Base-by-base conservation (phyloP, 2,113 vertebrate species). In the Alexandromys fortis region DNA sequence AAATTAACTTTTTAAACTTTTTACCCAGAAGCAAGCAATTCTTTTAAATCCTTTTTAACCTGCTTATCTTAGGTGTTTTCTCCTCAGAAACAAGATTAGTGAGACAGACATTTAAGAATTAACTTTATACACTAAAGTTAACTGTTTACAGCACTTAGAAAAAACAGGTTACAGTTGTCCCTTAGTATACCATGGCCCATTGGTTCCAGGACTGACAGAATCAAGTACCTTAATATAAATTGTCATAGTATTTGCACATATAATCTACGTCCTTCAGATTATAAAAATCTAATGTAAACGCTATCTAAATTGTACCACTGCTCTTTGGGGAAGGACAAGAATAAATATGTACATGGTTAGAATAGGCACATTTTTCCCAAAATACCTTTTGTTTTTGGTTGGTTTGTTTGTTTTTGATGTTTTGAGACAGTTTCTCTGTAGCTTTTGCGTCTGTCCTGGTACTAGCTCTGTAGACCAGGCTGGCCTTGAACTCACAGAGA, bases 1-100 rank as follows among this genome's bases (percentile, higher is more conserved):
- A 98, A 76, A 67, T n/a, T 79, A 65, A 68, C 77, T 93, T 96
- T 92, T 52, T 94, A 91, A 65, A 61, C 73, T 93, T 96, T 91
- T 52, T 94, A 91, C 28, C 73, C 75, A 52, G 35, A 83, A 96
- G 16, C 22, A 89, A 91, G 73, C 85, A 67, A 67, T 70, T 90
- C 49, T 67, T 95, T 94, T 35, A 88, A 95, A 95, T 5, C 94
- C 35, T 14, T 13, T 72, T 91, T 90, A 87, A 49, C 83, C 22
- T 85, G 61, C 89, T 11, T 88, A 42, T 95, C 35, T 89, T 68
- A 52, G 3, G 38, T 92, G 17, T 94, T 95, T 93, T 14, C 73
- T 58, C 30, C 72, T 42, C 68, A 90, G 94, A 52, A 79, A 11
- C 14, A 5, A 28, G 3, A 35, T 24, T 72, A 58, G 38, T 92